A percentile compares a stretch with the other conserved stretches of the same genome.
These are phyloP conservation scores for Plebejus argus DNA, from an alignment of 2,888 invertebrate species.

Conservation along the genomic window DNA sequence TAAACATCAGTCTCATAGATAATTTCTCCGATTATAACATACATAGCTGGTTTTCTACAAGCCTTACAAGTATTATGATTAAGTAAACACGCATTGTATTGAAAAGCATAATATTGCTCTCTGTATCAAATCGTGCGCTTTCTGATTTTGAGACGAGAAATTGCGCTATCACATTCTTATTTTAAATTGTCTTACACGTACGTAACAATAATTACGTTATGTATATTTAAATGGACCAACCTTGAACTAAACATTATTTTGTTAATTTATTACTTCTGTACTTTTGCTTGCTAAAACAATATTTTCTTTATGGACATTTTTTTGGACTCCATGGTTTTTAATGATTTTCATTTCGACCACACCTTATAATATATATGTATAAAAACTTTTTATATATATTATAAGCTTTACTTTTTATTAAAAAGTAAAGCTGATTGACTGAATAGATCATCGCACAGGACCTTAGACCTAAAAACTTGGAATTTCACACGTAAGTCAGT, in stretches of 20 bases:
- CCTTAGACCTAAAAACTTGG: too few species aligned
- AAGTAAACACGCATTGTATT: constrained; percentile 34
- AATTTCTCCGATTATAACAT: neutral
- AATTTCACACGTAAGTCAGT: too few species aligned
- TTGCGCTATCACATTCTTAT: constrained; percentile 65
- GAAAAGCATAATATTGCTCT: neutral
- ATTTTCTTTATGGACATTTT: too few species aligned
- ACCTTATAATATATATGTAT: too few species aligned
- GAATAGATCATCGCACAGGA: too few species aligned
- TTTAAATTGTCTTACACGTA: constrained; percentile 70
- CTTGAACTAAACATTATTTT: constrained; percentile 23
- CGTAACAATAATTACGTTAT: constrained; percentile 64
- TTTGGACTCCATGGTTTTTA: too few species aligned
- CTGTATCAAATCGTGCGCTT: constrained; percentile 58
- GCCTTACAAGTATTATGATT: too few species aligned
- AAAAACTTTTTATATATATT: too few species aligned
- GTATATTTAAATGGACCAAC: constrained; percentile 41
- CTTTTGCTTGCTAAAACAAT: neutral
- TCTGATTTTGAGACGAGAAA: constrained; percentile 76
- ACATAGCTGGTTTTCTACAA: constrained; percentile 1
- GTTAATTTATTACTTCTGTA: neutral
- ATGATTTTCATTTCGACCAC: too few species aligned
- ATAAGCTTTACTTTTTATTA: too few species aligned
- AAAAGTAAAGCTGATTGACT: too few species aligned
- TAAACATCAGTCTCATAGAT: neutral